Evolutionary conservation across 2,888 invertebrate genomes (phyloP).

Genomic region (Eupithecia subumbrata): DNA sequence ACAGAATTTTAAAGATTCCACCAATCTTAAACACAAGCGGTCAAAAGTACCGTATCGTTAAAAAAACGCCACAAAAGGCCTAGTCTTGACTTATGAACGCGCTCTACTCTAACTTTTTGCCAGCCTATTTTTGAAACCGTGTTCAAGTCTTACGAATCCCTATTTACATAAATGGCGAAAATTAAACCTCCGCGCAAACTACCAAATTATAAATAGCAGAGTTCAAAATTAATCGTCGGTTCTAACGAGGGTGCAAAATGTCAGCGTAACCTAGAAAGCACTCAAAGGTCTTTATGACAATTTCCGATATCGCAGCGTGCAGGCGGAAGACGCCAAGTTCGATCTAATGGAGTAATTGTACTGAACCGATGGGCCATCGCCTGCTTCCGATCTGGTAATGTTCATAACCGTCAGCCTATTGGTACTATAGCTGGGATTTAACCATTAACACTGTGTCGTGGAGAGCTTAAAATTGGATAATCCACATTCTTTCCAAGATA

Average conservation of each 20-base stretch:
- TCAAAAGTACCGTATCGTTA: neutral
- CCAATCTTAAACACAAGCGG: neutral
- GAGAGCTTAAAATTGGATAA: neutral
- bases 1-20: neutral
- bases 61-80: neutral
- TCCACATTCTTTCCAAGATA: neutral
- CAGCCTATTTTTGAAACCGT: neutral
- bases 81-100: neutral
- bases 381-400: slow-evolving; percentile 64
- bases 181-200: neutral
- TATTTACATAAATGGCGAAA: neutral
- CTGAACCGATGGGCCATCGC: slow-evolving; percentile 67
- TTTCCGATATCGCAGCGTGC: slow-evolving; percentile 58
- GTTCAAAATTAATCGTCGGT: slow-evolving; percentile 29
- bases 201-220: neutral
- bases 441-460: neutral
- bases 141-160: neutral
- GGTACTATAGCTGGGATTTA: neutral
- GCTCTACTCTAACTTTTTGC: neutral
- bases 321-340: slow-evolving; percentile 57
- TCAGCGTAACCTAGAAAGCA: slow-evolving; percentile 35
- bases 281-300: slow-evolving; percentile 53
- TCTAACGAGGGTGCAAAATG: slow-evolving; percentile 33
- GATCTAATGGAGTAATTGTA: slow-evolving; percentile 72
- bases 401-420: slow-evolving; percentile 33